These are phyloP conservation scores for Oligia strigilis DNA, from an alignment of 2,888 invertebrate genomes.

Conservation along the genomic window DNA sequence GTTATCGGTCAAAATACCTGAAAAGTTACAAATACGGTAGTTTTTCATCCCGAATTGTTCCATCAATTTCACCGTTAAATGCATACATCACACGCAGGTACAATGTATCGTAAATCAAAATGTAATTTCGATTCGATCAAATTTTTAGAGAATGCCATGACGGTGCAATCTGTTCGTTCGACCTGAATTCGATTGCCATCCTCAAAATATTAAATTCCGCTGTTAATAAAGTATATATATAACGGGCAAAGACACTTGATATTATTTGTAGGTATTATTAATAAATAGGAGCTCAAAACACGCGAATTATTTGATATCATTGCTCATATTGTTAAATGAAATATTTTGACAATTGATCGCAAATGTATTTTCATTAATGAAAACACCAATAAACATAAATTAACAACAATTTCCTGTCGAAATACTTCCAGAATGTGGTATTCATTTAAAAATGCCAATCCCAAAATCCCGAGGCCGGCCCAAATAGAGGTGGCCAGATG, in stretches of 20 bases:
- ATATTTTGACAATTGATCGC: not conserved
- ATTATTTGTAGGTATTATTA: slow-evolving; percentile 9
- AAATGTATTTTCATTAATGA: not conserved
- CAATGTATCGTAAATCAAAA: slow-evolving; percentile 62
- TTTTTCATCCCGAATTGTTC: slow-evolving; percentile 22
- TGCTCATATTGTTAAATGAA: not conserved
- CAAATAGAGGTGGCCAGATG: not conserved
- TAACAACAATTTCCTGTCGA: not conserved
- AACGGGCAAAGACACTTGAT: slow-evolving; percentile 15
- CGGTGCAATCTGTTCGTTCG: slow-evolving; percentile 69
- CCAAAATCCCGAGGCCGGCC: not conserved
- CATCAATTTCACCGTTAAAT: slow-evolving; percentile 48
- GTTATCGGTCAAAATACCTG: not conserved
- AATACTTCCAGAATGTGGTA: not conserved
- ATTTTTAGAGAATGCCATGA: slow-evolving; percentile 67
- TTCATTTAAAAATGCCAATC: not conserved
- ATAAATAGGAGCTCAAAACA: not conserved
- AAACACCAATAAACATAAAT: not conserved
- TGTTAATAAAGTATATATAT: slow-evolving; percentile 43
- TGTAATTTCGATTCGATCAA: slow-evolving; percentile 59
- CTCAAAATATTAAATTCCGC: slow-evolving; percentile 70
- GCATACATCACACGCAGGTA: slow-evolving; percentile 55
- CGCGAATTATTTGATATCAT: not conserved
- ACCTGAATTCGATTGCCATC: slow-evolving; percentile 67
- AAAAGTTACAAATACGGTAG: not conserved